A percentile compares a stretch with the other conserved stretches of the same genome.
These are phyloP conservation scores for Platyscelio sp. DNA, from an alignment of 2,888 invertebrate genomes.

Conservation along the genomic window DNA sequence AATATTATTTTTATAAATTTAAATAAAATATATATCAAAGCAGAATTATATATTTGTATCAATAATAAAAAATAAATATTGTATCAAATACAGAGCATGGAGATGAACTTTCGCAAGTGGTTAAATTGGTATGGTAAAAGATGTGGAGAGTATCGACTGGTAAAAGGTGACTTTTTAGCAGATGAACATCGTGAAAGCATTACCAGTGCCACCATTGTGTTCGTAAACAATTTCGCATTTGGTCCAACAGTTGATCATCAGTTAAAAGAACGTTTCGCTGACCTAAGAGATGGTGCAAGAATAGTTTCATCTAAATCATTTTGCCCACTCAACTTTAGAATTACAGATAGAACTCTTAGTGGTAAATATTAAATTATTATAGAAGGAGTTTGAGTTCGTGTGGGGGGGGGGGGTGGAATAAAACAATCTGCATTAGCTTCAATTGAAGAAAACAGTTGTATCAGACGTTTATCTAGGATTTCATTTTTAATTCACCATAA, in stretches of 20 bases:
- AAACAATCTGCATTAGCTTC: no score
- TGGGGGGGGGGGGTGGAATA: no score
- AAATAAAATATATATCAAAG: no score
- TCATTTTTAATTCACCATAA: no score
- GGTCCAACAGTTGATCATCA: conserved; percentile 98
- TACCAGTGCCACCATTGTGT: conserved; percentile 96
- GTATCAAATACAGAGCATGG: conserved; percentile 96
- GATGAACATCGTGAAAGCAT: conserved; percentile 97
- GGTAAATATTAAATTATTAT: conserved; percentile 85
- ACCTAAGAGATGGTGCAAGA: conserved; percentile 96
- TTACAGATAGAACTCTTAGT: conserved; percentile 98
- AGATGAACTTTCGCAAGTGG: conserved; percentile 95
- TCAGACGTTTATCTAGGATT: no score
- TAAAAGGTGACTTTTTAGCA: conserved; percentile 97
- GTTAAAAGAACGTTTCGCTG: conserved; percentile 97
- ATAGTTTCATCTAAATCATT: conserved; percentile 99
- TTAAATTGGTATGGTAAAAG: conserved; percentile 99
- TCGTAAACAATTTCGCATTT: conserved; percentile 99
- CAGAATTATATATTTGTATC: no score
- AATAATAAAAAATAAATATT: no score
- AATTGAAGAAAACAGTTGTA: no score
- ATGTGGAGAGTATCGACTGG: conserved; percentile 95
- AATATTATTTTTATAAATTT: no score
- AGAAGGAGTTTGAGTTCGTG: no score
- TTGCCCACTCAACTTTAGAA: conserved; percentile 99